Evolutionary conservation across 2,797 vertebrate species (phyloP).

Genomic region (Steatocranus sp.): DNA sequence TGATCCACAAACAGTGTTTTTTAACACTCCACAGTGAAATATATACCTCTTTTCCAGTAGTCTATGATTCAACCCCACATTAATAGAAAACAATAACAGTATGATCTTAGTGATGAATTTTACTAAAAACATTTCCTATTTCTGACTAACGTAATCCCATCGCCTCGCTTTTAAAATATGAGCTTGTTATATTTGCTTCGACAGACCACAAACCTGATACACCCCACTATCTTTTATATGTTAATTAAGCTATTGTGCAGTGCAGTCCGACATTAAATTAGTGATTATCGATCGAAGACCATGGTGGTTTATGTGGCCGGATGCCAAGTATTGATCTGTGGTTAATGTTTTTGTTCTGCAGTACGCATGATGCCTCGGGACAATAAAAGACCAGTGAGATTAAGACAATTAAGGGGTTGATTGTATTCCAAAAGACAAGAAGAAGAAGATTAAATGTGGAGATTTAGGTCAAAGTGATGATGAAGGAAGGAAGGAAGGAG

Average conservation of each 20-base stretch:
- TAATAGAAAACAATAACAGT: neutral
- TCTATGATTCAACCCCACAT: neutral
- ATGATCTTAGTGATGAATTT: neutral
- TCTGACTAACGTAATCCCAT: neutral
- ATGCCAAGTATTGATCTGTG: conserved; percentile 56
- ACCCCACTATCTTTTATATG: neutral
- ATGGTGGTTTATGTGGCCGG: neutral
- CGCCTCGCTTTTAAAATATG: neutral
- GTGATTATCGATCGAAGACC: conserved; percentile 15
- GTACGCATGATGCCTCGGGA: conserved; percentile 3
- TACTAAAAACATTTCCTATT: neutral
- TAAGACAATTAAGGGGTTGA: conserved; percentile 74
- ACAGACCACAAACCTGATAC: neutral
- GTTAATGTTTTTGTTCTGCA: conserved; percentile 50
- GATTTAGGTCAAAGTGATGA: conserved; percentile 79
- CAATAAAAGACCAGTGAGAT: conserved; percentile 70
- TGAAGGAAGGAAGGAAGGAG: conserved; percentile 42
- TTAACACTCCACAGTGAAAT: neutral
- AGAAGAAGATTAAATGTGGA: conserved; percentile 72
- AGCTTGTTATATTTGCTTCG: neutral
- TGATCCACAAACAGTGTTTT: neutral
- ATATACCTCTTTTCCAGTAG: neutral
- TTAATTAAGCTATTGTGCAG: conserved; percentile 27
- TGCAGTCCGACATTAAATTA: neutral
- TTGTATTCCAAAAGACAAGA: conserved; percentile 64